Conservation (phyloP, 1,140 invertebrate species). For the Xylocopa sonorina region DNA sequence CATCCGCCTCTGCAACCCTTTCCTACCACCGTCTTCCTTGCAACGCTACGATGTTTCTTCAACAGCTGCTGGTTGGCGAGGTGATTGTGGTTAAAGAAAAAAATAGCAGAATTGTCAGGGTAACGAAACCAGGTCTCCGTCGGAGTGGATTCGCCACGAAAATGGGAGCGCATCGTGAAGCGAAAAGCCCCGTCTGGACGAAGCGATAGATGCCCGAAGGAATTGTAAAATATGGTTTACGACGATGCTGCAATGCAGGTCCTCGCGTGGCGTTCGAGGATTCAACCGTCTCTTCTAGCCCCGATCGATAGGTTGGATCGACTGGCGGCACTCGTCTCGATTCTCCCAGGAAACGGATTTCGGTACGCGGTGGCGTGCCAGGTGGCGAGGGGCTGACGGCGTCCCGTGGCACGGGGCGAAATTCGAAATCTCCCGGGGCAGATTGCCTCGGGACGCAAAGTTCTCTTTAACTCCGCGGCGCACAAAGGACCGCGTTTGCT, state of each 20-base stretch:
- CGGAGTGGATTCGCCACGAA: neutral
- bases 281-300: slow-evolving; percentile 50
- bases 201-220: slow-evolving; percentile 48
- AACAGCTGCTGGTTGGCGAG: too few relatives aligned
- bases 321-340: slow-evolving; percentile 50
- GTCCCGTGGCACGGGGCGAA: slow-evolving; percentile 36
- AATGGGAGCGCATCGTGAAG: slow-evolving; percentile 8
- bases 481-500: slow-evolving; percentile 60
- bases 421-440: slow-evolving; percentile 65
- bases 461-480: slow-evolving; percentile 60
- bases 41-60: too few relatives aligned
- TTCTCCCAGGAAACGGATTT: slow-evolving; percentile 64
- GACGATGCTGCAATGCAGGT: slow-evolving; percentile 48
- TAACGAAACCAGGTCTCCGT: neutral
- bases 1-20: too few relatives aligned
- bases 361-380: slow-evolving; percentile 14
- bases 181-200: slow-evolving; percentile 22
- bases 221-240: slow-evolving; percentile 56
- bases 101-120: too few relatives aligned
- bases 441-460: slow-evolving; percentile 59
- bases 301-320: slow-evolving; percentile 59
- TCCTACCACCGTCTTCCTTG: too few relatives aligned
- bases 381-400: neutral
- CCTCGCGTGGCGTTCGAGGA: slow-evolving; percentile 12
- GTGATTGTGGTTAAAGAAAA: too few relatives aligned